Evolutionary conservation across 2,797 vertebrate species (phyloP), one percentile per base, ranked within the genome.

Genomic region (Rhynchotus rufescens): DNA sequence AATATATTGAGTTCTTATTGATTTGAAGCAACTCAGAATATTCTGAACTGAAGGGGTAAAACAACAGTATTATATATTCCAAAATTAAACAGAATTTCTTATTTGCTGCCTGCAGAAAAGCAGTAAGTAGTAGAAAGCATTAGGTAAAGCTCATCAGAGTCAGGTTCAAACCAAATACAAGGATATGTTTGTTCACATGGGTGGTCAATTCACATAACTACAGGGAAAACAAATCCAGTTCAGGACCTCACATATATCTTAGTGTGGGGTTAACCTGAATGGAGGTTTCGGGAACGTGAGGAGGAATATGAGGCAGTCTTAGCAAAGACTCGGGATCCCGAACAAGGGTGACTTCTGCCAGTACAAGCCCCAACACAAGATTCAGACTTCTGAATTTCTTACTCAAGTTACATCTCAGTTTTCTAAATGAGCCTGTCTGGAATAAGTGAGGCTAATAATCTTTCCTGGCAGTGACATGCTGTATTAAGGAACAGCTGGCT

Each of bases 271-370:
- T 6, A 34, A 17, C 3, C 59, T 59, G 42, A n/a, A 72, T n/a
- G 12, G 4, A 87, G 75, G 10, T 25, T 34, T 17, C 7, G 22
- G 65, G 15, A 80, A 36, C 17, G 13, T 56, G 28, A 56, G 6
- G 8, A 5, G 2, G 11, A 72, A 34, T 12, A 59, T 13, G 10
- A 45, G 19, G 4, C 10, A 11, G 3, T 36, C 14, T 12, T 9
- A 54, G 21, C 8, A 80, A 76, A 93, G 9, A 36, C 8, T 32
- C 1, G 3, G 17, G 8, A 62, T 34, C 60, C 0, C 0, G 2
- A 4, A 26, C 28, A 85, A 88, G 25, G 71, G 23, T 10, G 4
- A 32, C 10, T 10, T 75, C 72, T 84, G 12, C 17, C 5, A 40
- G 25, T 45, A 57, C 5, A 26, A 12, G 8, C 13, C 71, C 71